Conservation (phyloP, 2,797 vertebrate genomes). For the Phyllotis vaccarum region DNA sequence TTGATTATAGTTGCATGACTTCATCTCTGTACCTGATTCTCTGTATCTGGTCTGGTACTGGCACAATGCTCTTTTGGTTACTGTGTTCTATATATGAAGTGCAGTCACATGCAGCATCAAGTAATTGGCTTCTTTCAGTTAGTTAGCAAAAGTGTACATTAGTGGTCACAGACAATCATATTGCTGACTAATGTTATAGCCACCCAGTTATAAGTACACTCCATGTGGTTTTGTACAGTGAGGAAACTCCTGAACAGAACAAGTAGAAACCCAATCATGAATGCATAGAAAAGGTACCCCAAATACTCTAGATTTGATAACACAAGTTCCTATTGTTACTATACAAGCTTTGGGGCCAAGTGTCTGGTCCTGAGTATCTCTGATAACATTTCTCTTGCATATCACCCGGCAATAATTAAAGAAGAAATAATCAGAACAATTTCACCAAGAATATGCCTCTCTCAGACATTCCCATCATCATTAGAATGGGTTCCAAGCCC, state of each 20-base stretch:
- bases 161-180: not conserved
- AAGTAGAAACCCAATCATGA: not conserved
- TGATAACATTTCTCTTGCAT: not conserved
- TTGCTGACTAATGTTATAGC: not conserved
- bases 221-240: not conserved
- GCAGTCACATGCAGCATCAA: not conserved
- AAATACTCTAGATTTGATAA: not conserved
- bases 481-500: not conserved
- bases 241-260: not conserved
- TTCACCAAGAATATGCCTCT: not conserved
- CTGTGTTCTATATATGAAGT: not conserved
- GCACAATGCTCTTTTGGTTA: not conserved
- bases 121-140: not conserved
- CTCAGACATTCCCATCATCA: not conserved
- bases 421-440: constrained; percentile 18
- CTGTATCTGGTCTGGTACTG: not conserved
- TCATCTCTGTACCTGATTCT: not conserved
- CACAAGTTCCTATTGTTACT: not conserved
- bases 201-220: not conserved
- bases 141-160: not conserved
- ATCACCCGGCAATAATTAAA: not conserved
- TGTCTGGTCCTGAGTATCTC: not conserved
- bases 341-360: not conserved
- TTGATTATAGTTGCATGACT: not conserved
- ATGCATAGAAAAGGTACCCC: not conserved